A percentile compares a stretch with the other conserved stretches of the same genome.
These are phyloP conservation scores for Horisme vitalbata DNA, from an alignment of 2,888 invertebrate species.

Conservation along the genomic window DNA sequence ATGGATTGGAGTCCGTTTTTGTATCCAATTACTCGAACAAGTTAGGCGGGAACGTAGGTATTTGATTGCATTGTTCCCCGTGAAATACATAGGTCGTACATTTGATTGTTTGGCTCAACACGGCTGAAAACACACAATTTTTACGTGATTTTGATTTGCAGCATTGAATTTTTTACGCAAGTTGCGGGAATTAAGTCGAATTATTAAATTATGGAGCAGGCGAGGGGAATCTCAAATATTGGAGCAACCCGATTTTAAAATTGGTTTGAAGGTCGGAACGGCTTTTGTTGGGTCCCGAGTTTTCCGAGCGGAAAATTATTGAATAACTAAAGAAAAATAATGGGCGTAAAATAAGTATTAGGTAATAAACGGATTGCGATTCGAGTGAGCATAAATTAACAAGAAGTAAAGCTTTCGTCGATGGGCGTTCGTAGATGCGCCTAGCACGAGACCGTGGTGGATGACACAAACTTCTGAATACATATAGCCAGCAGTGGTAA, in stretches of 20 bases:
- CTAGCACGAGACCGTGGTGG: too few species aligned
- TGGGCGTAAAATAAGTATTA: constrained; percentile 1
- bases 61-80: too few species aligned
- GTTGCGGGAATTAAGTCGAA: constrained; percentile 12
- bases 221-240: constrained; percentile 19
- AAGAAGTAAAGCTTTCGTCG: constrained; percentile 7
- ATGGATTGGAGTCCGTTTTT: too few species aligned
- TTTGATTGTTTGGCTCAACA: too few species aligned
- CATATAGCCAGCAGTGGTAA: too few species aligned
- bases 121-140: neutral
- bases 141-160: constrained; percentile 1
- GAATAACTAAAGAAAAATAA: constrained; percentile 6
- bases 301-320: constrained; percentile 13
- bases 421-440: too few species aligned
- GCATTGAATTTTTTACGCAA: constrained; percentile 9
- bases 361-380: constrained; percentile 2
- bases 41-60: too few species aligned
- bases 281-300: constrained; percentile 5
- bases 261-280: constrained; percentile 16
- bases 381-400: constrained; percentile 1
- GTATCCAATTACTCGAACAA: too few species aligned
- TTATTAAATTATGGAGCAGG: constrained; percentile 19
- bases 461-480: too few species aligned
- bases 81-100: too few species aligned
- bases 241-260: constrained; percentile 19